Evolutionary conservation across 2,888 invertebrate species (phyloP).

Genomic region (Sinelater perroti): DNA sequence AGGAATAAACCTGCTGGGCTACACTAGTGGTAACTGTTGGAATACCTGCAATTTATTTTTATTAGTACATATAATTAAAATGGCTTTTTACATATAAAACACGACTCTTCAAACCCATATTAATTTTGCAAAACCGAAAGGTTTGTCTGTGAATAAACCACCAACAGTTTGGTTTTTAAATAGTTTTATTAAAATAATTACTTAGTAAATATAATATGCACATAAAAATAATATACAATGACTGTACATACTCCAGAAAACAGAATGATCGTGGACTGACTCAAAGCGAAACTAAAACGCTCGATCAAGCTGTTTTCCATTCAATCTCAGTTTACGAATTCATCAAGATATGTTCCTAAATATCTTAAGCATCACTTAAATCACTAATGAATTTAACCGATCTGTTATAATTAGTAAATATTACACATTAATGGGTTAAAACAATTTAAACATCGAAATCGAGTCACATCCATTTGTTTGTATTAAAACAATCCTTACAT

Average conservation of each 20-base stretch:
- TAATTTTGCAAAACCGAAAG: not conserved
- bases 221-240: constrained; percentile 43
- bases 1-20: no score
- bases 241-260: constrained; percentile 39
- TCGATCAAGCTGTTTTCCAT: constrained; percentile 25
- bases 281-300: constrained; percentile 9
- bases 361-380: constrained; percentile 33
- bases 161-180: constrained; percentile 25
- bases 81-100: no score
- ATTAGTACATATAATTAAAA: no score
- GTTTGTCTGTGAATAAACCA: no score
- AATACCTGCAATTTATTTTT: no score
- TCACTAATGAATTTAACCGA: constrained; percentile 17
- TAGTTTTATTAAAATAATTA: constrained; percentile 38
- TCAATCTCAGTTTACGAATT: constrained; percentile 22
- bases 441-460: constrained; percentile 12
- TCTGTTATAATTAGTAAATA: constrained; percentile 26
- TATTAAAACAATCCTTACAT: constrained; percentile 24
- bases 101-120: no score
- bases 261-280: constrained; percentile 29
- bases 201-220: constrained; percentile 43
- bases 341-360: constrained; percentile 28
- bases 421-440: constrained; percentile 29
- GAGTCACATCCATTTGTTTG: constrained; percentile 2
- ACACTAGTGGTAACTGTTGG: no score